phyloP scores from a whole-genome alignment of 2,797 vertebrate species.

The Distichodus sexfasciatus region DNA sequence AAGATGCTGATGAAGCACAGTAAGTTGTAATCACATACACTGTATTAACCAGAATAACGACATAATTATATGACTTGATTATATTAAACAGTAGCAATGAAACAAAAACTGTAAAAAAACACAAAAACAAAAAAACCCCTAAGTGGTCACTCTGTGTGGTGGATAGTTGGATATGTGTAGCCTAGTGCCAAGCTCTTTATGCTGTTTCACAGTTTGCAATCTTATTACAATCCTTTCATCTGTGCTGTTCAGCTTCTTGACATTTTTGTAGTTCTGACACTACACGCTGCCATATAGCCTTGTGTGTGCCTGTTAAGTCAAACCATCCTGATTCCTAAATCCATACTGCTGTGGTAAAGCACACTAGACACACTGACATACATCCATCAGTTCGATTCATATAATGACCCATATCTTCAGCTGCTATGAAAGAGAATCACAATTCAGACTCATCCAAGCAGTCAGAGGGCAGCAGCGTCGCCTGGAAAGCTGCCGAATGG shows the following conservation, averaged over 20 bases:
- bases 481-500: conserved; percentile 14
- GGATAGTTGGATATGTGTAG: background rate
- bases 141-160: background rate
- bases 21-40: conserved; percentile 1
- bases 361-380: conserved; percentile 59
- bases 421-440: conserved; percentile 7
- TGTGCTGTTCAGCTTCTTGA: too few relatives aligned
- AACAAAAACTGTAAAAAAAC: too few relatives aligned
- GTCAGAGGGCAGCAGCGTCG: conserved; percentile 8
- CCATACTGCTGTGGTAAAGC: conserved; percentile 55
- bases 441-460: conserved; percentile 9
- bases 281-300: too few relatives aligned
- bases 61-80: too few relatives aligned
- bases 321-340: conserved; percentile 18
- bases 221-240: too few relatives aligned
- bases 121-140: too few relatives aligned
- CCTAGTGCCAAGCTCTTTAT: background rate
- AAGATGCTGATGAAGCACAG: conserved; percentile 7
- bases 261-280: too few relatives aligned
- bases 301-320: background rate
- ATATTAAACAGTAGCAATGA: too few relatives aligned
- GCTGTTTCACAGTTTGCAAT: background rate
- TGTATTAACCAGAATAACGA: too few relatives aligned
- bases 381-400: conserved; percentile 57
- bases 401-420: conserved; percentile 33